Evolutionary conservation across 1,140 invertebrate species (phyloP).

Genomic region (Harpegnathos saltator): DNA sequence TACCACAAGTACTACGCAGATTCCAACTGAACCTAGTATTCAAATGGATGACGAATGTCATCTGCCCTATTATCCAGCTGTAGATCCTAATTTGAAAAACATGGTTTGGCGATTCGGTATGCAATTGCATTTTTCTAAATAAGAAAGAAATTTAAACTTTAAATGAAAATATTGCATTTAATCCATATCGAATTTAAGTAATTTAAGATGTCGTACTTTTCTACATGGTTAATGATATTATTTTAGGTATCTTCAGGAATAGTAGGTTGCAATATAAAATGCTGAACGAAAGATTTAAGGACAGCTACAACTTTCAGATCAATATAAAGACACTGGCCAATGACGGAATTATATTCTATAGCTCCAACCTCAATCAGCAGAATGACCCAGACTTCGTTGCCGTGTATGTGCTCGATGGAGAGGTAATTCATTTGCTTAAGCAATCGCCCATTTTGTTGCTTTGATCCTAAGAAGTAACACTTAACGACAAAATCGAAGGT

Average conservation of each 20-base stretch:
- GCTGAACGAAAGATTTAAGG: slow-evolving; percentile 88
- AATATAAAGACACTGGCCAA: slow-evolving; percentile 92
- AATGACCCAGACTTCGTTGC: slow-evolving; percentile 90
- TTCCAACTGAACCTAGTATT: slow-evolving; percentile 56
- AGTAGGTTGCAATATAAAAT: slow-evolving; percentile 91
- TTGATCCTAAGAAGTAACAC: slow-evolving; percentile 32
- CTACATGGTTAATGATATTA: background rate
- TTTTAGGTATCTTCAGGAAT: slow-evolving; percentile 88
- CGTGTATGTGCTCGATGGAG: slow-evolving; percentile 92
- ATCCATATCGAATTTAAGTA: slow-evolving; percentile 10
- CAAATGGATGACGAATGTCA: slow-evolving; percentile 79
- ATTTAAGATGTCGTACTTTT: slow-evolving; percentile 12
- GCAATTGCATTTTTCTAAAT: slow-evolving; percentile 26
- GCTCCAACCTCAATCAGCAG: slow-evolving; percentile 88
- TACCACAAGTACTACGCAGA: slow-evolving; percentile 65
- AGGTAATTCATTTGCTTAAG: slow-evolving; percentile 85
- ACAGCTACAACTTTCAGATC: slow-evolving; percentile 91
- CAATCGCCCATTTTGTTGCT: background rate
- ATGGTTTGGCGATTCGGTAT: slow-evolving; percentile 86
- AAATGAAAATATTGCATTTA: slow-evolving; percentile 11
- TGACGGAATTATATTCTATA: slow-evolving; percentile 95
- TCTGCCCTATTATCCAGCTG: slow-evolving; percentile 81
- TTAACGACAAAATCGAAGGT: slow-evolving; percentile 83
- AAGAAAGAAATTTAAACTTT: background rate
- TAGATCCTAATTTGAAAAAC: slow-evolving; percentile 78